A percentile compares a stretch with the other conserved stretches of the same genome.
Conservation (phyloP, 2,113 vertebrate genomes). For the Calyptommatus sinebrachiatus region DNA sequence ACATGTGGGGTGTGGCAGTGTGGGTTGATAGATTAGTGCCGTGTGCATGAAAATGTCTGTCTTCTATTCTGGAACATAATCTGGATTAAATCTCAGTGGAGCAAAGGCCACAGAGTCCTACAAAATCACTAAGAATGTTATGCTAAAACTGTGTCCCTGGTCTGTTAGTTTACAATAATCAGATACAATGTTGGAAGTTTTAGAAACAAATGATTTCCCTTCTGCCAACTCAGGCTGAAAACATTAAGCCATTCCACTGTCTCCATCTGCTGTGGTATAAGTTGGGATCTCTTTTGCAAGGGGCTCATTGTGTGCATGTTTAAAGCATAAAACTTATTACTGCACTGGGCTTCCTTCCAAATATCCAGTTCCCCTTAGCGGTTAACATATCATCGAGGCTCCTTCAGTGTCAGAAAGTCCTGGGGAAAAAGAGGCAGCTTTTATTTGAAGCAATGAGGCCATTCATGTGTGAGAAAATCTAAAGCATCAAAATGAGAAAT, state of each 20-base stretch:
- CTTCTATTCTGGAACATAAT: too few species aligned
- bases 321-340: too few species aligned
- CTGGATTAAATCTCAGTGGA: too few species aligned
- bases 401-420: conserved; percentile 11
- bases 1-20: too few species aligned
- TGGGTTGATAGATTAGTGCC: too few species aligned
- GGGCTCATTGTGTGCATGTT: neutral
- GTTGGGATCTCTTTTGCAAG: neutral
- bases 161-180: neutral
- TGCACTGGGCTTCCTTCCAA: neutral
- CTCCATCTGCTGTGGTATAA: neutral
- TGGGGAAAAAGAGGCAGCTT: conserved; percentile 41
- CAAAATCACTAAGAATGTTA: neutral
- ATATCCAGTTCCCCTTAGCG: neutral
- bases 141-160: neutral
- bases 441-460: conserved; percentile 38
- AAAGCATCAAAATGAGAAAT: conserved; percentile 59
- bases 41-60: too few species aligned
- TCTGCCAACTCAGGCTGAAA: neutral
- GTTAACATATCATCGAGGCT: neutral
- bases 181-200: neutral
- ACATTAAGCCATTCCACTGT: neutral
- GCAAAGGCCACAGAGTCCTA: too few species aligned
- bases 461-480: conserved; percentile 57
- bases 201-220: neutral